These are phyloP conservation scores for Knipowitschia caucasica DNA, from an alignment of 2,797 vertebrate genomes.

Conservation along the genomic window DNA sequence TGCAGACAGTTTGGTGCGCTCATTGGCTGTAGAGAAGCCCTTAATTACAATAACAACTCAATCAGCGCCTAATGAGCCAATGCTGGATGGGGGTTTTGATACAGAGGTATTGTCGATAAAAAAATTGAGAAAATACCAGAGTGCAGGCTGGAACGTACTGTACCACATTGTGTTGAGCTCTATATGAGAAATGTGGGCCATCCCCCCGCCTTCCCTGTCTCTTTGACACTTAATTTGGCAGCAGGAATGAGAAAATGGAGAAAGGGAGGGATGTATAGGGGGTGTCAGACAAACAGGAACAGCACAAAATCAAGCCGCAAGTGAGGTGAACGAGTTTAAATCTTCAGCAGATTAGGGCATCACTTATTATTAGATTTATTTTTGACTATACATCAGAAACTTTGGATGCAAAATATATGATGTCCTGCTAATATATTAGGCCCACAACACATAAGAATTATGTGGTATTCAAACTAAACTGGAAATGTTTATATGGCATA, in stretches of 20 bases:
- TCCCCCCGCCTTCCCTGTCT: slow-evolving; percentile 49
- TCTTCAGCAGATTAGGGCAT: slow-evolving; percentile 9
- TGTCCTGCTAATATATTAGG: not conserved
- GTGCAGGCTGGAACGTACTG: slow-evolving; percentile 48
- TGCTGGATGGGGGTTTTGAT: not conserved
- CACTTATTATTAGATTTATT: not conserved
- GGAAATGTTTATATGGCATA: not conserved
- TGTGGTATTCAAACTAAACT: not conserved
- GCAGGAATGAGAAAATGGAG: slow-evolving; percentile 54
- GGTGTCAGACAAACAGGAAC: slow-evolving; percentile 44
- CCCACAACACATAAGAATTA: too few species aligned
- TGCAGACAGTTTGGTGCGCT: slow-evolving; percentile 53
- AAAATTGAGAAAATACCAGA: slow-evolving; percentile 41
- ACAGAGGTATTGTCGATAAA: slow-evolving; percentile 4
- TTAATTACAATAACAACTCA: slow-evolving; percentile 71
- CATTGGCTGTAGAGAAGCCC: slow-evolving; percentile 51
- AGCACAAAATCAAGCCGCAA: slow-evolving; percentile 23
- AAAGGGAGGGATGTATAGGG: slow-evolving; percentile 18
- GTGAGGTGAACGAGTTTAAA: slow-evolving; percentile 20
- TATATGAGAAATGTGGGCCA: slow-evolving; percentile 60
- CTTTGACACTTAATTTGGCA: slow-evolving; percentile 71
- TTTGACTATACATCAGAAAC: not conserved
- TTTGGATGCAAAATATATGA: not conserved
- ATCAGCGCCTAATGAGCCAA: slow-evolving; percentile 59
- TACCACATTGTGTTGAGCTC: slow-evolving; percentile 47